A percentile compares a stretch with the other conserved stretches of the same genome.
phyloP scores from a whole-genome alignment of 2,888 invertebrate species.

The Ditula angustiorana region DNA sequence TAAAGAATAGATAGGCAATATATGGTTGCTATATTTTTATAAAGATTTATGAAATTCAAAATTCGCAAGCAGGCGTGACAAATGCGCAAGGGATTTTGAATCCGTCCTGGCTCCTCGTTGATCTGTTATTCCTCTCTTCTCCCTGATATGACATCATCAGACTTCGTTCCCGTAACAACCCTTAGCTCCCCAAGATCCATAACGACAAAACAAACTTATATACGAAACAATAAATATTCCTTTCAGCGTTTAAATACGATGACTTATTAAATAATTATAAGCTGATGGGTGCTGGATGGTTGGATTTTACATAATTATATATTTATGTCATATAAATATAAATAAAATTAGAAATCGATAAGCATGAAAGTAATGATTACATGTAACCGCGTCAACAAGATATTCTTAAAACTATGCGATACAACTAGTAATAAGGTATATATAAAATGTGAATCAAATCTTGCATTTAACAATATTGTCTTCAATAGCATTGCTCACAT shows the following conservation, averaged over 20 bases:
- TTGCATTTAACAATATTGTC: conserved; percentile 84
- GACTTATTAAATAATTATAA: not conserved
- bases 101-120: conserved; percentile 22
- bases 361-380: conserved; percentile 42
- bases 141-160: conserved; percentile 67
- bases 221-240: not conserved
- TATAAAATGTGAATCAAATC: conserved; percentile 80
- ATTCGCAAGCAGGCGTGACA: conserved; percentile 24
- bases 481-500: conserved; percentile 77
- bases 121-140: conserved; percentile 53
- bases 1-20: conserved; percentile 53
- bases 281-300: not conserved
- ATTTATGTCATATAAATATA: not conserved
- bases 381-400: conserved; percentile 60
- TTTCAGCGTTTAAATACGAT: not conserved
- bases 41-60: conserved; percentile 29
- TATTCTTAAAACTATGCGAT: conserved; percentile 65
- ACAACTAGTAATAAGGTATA: conserved; percentile 66
- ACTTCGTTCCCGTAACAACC: conserved; percentile 49
- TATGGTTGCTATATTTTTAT: conserved; percentile 33
- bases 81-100: conserved; percentile 33
- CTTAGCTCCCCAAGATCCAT: conserved; percentile 40
- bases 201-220: conserved; percentile 3
- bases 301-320: not conserved
- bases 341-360: not conserved